These are phyloP conservation scores for Entelurus aequoreus DNA, from an alignment of 2,113 vertebrate genomes.

Conservation along the genomic window DNA sequence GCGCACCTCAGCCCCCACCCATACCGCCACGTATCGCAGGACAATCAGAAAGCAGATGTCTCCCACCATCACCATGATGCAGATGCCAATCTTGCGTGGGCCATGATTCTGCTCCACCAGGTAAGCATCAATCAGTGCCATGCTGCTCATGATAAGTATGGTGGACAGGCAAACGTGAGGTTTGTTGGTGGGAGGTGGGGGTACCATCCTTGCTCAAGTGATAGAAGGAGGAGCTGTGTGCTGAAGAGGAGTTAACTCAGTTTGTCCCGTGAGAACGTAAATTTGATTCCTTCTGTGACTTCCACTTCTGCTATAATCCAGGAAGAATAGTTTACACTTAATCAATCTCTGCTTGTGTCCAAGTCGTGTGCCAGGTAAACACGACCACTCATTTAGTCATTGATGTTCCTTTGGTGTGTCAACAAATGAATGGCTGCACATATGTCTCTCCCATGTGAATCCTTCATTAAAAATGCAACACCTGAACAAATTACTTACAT, in stretches of 20 bases:
- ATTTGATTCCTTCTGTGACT: slow-evolving; percentile 55
- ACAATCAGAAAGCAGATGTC: slow-evolving; percentile 76
- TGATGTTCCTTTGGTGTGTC: slow-evolving; percentile 34
- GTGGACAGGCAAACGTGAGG: slow-evolving; percentile 76
- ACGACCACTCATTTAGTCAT: slow-evolving; percentile 61
- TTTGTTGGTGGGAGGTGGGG: slow-evolving; percentile 73
- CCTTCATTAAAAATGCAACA: slow-evolving; percentile 24
- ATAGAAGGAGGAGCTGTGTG: slow-evolving; percentile 25
- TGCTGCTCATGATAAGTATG: slow-evolving; percentile 77
- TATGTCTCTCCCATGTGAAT: slow-evolving; percentile 19
- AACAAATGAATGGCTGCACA: slow-evolving; percentile 15
- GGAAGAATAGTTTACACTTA: slow-evolving; percentile 53
- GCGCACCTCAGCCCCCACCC: slow-evolving; percentile 76
- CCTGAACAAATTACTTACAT: slow-evolving; percentile 27
- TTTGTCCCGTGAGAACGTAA: slow-evolving; percentile 35
- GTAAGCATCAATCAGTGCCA: slow-evolving; percentile 76
- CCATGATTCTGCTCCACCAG: slow-evolving; percentile 78
- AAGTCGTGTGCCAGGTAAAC: slow-evolving; percentile 58
- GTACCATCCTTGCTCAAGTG: slow-evolving; percentile 67
- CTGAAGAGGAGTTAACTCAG: slow-evolving; percentile 28
- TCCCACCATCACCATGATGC: slow-evolving; percentile 77
- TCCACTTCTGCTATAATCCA: slow-evolving; percentile 52
- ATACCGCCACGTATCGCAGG: slow-evolving; percentile 73
- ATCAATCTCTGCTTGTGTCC: slow-evolving; percentile 54
- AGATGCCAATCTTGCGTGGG: slow-evolving; percentile 74